Base-by-base conservation (phyloP, 1,140 invertebrate species). In the Acromyrmex charruanus region DNA sequence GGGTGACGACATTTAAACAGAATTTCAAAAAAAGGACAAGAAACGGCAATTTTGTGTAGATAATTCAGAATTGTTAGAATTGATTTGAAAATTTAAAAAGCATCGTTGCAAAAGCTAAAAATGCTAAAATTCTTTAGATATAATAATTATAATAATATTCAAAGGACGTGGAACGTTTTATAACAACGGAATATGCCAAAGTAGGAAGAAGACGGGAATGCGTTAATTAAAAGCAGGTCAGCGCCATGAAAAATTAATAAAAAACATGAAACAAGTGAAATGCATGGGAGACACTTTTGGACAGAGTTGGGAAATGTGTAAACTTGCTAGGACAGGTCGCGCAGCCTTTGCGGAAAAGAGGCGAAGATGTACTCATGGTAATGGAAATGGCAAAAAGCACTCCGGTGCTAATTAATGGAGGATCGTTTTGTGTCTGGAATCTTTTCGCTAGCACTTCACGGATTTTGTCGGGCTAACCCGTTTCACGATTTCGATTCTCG, bases 311-410 rank as follows among this genome's bases (percentile, higher is more conserved):
- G n/a, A 89, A 89, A 89, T 80, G 82, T 68, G 82, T 75, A 86
- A 86, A 89, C 69, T 44, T 89, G 85, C 88, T 39, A 55, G 82
- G 82, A 81, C 77, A 79, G 85, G 77, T 89, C 88, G 77, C 85
- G 49, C 85, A 72, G 71, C 87, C 86, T 82, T 86, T 49, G 49
- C 63, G 35, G 39, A 53, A 85, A 77, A 59, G 58, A 59, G 68
- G 59, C 74, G 66, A 74, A 77, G 87, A 85, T 75, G 63, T 88
- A 74, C 58, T 77, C 75, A 61, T 66, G 80, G 55, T 88, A 90
- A 90, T 90, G 88, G 90, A 90, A 90, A 90, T 88, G 86, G 86
- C 89, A 90, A 86, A 90, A 90, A 90, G 86, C 89, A 90, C 86
- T 90, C 75, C 25, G 21, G 16, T 53, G 88, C 86, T 90, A 90